phyloP scores from a whole-genome alignment of 2,888 invertebrate genomes.

The Chydorus sphaericus region DNA sequence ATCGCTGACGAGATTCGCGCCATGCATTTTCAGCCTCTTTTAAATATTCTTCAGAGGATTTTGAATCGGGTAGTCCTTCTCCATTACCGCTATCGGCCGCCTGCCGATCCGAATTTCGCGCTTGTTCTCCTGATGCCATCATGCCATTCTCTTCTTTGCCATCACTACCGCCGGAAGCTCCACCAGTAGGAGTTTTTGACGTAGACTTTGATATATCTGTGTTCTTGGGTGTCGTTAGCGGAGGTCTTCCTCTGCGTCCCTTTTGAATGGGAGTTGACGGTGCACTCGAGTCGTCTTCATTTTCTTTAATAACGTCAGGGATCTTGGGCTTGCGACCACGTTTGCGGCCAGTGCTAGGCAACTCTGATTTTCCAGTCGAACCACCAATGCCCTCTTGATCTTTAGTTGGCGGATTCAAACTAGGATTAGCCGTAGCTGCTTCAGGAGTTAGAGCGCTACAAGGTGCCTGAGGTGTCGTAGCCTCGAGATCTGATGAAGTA shows the following conservation, averaged over 20 bases:
- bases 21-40: neutral
- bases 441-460: neutral
- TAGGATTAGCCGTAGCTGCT: neutral
- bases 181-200: no score
- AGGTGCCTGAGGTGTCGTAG: neutral
- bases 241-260: neutral
- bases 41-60: neutral
- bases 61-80: neutral
- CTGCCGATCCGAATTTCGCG: neutral
- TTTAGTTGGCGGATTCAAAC: neutral
- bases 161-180: neutral
- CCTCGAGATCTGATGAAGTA: no score
- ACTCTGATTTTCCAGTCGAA: no score
- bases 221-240: neutral
- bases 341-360: neutral
- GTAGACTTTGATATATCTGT: no score
- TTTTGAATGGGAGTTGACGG: neutral
- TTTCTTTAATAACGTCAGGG: neutral
- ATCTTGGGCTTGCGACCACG: neutral
- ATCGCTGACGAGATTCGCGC: neutral
- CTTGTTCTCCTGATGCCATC: no score
- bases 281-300: neutral
- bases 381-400: no score
- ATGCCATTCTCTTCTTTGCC: neutral
- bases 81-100: neutral